These are phyloP conservation scores for Spilarctia lutea DNA, from an alignment of 2,888 invertebrate genomes.

Conservation along the genomic window DNA sequence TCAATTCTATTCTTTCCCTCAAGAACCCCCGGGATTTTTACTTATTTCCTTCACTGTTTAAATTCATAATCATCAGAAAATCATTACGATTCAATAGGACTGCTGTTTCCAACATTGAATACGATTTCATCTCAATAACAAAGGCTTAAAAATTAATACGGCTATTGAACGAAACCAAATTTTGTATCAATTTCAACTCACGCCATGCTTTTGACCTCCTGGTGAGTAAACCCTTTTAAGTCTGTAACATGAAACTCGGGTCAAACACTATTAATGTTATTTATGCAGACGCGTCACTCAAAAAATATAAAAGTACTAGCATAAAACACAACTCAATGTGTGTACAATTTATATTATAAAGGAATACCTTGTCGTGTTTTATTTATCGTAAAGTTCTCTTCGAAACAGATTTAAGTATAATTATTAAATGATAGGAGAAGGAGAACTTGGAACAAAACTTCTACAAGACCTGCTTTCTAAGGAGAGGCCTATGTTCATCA, in stretches of 20 bases:
- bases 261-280: slow-evolving; percentile 24
- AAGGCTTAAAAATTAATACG: slow-evolving; percentile 62
- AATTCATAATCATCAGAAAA: slow-evolving; percentile 46
- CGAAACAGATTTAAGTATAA: no score
- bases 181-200: slow-evolving; percentile 82
- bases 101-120: slow-evolving; percentile 39
- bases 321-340: no score
- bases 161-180: slow-evolving; percentile 71
- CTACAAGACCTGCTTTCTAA: no score
- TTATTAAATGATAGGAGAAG: no score
- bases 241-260: slow-evolving; percentile 49
- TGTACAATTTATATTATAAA: no score
- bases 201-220: slow-evolving; percentile 74
- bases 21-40: slow-evolving; percentile 30
- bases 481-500: no score
- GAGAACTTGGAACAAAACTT: no score
- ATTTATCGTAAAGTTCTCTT: no score
- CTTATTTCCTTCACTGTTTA: slow-evolving; percentile 35
- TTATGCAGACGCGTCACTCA: slow-evolving; percentile 27
- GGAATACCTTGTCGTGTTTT: no score
- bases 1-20: slow-evolving; percentile 11
- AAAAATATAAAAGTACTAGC: not conserved
- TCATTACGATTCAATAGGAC: slow-evolving; percentile 38
- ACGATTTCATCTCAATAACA: slow-evolving; percentile 57
- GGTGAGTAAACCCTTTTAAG: slow-evolving; percentile 64